A percentile compares a stretch with the other conserved stretches of the same genome.
phyloP scores from a whole-genome alignment of 2,797 vertebrate species.

The Setipinna tenuifilis region DNA sequence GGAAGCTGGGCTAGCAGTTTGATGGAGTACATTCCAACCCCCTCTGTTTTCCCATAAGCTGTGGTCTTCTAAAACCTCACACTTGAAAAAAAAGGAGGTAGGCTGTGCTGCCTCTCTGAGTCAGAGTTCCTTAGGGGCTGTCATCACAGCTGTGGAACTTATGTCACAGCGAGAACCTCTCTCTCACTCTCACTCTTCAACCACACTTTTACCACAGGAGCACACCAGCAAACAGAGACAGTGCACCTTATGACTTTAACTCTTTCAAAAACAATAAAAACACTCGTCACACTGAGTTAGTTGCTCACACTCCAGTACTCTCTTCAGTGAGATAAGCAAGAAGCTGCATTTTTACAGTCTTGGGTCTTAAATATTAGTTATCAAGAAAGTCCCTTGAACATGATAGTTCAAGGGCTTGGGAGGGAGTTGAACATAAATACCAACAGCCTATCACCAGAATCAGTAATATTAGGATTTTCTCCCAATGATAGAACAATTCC shows the following conservation, averaged over 20 bases:
- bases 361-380: neutral
- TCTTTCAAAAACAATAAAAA: too few species aligned
- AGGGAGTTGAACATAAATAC: neutral
- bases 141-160: constrained; percentile 1
- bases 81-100: neutral
- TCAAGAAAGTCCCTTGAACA: neutral
- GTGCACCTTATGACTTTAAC: too few species aligned
- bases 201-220: neutral
- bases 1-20: neutral
- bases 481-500: neutral
- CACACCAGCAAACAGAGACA: neutral
- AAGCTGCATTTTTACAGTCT: neutral
- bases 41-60: neutral
- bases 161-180: neutral
- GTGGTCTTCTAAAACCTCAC: neutral
- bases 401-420: neutral
- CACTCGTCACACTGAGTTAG: too few species aligned
- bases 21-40: constrained; percentile 1
- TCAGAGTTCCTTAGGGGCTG: neutral
- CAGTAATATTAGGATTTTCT: too few species aligned
- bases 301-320: too few species aligned
- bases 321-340: too few species aligned
- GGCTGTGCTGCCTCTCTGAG: neutral
- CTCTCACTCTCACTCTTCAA: neutral
- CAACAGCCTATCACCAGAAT: neutral